A percentile compares a stretch with the other conserved stretches of the same genome.
These are phyloP conservation scores for Pseudomugil gertrudae DNA, from an alignment of 2,797 vertebrate genomes.

Conservation along the genomic window DNA sequence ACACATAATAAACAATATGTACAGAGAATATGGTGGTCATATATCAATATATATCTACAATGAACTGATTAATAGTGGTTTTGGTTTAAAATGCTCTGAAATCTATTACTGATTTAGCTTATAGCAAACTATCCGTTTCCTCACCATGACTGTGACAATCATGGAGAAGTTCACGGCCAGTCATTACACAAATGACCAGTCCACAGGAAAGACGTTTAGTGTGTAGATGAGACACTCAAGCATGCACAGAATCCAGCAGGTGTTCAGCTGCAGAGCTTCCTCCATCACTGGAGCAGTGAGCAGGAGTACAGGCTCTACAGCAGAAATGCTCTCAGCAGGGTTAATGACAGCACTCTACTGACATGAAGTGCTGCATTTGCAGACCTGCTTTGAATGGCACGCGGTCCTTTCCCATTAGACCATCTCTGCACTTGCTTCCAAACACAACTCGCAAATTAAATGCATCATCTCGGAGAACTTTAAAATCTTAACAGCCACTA, in stretches of 20 bases:
- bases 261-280: conserved; percentile 65
- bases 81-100: neutral
- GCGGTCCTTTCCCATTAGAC: neutral
- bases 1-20: neutral
- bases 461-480: neutral
- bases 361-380: conserved; percentile 93
- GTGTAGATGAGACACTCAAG: neutral
- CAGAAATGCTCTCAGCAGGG: conserved; percentile 92
- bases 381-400: conserved; percentile 87
- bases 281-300: conserved; percentile 65
- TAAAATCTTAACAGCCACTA: neutral
- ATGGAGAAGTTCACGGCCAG: accelerated
- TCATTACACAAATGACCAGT: neutral
- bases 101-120: neutral
- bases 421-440: conserved; percentile 8
- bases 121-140: neutral
- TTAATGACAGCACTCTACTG: conserved; percentile 92
- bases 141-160: neutral
- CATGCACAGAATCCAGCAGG: neutral
- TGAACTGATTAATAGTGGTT: neutral
- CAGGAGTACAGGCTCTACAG: conserved; percentile 64
- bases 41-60: neutral
- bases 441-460: neutral
- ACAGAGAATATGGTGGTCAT: neutral
- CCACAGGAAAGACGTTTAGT: neutral